Evolutionary conservation across 1,140 invertebrate species (phyloP).

Genomic region (Nilaparvata lugens): DNA sequence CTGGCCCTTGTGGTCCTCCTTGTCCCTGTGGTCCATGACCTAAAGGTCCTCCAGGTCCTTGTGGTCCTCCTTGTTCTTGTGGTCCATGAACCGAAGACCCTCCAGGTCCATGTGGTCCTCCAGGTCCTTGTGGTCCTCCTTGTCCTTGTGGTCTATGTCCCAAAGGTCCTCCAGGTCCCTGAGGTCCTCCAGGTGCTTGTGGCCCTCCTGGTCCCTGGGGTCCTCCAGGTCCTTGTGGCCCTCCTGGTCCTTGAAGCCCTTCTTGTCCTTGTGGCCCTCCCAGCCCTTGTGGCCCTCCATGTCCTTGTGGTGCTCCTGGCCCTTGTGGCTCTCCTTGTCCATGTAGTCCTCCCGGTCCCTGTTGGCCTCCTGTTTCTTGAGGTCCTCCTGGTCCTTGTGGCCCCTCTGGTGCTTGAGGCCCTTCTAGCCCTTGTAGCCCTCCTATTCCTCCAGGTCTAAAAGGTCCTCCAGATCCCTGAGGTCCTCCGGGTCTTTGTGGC

Average conservation of each 20-base stretch:
- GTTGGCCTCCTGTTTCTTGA: not conserved
- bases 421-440: not conserved
- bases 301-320: not conserved
- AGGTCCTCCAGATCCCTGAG: not conserved
- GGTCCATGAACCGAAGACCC: too few relatives aligned
- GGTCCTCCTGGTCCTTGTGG: not conserved
- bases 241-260: not conserved
- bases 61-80: too few relatives aligned
- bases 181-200: not conserved
- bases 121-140: not conserved
- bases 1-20: too few relatives aligned
- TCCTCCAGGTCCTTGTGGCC: not conserved
- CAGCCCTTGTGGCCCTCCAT: not conserved
- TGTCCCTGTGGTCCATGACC: too few relatives aligned
- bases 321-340: not conserved
- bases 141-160: not conserved
- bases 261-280: not conserved
- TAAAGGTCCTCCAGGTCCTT: too few relatives aligned
- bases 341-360: not conserved
- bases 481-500: not conserved
- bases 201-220: not conserved
- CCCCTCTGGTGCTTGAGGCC: not conserved
- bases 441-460: too few relatives aligned
- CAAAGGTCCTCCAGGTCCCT: not conserved
- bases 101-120: not conserved